phyloP scores from a whole-genome alignment of 2,888 invertebrate genomes.

The Nomada goodeniana region DNA sequence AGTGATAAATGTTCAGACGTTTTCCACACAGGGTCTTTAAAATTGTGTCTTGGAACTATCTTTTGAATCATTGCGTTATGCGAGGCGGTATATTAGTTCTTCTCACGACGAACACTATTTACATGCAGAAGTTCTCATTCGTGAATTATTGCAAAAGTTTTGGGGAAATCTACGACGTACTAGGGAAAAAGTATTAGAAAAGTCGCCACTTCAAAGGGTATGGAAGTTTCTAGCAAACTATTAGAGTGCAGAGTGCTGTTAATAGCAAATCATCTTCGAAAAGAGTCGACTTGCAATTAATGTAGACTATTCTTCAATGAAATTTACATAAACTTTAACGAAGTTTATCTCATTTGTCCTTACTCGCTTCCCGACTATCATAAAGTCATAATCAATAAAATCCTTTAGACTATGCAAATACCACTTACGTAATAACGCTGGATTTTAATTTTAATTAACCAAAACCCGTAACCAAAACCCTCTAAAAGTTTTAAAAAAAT shows the following conservation, averaged over 20 bases:
- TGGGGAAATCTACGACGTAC: neutral
- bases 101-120: conserved; percentile 4
- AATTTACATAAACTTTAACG: too few relatives aligned
- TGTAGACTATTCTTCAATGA: neutral
- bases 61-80: neutral
- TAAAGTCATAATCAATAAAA: too few relatives aligned
- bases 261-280: conserved; percentile 5
- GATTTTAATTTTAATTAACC: too few relatives aligned
- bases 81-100: neutral
- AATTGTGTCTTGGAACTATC: neutral
- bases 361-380: neutral
- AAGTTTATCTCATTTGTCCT: neutral
- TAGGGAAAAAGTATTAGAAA: neutral
- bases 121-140: conserved; percentile 21
- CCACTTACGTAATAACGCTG: too few relatives aligned
- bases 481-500: too few relatives aligned
- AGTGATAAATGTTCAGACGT: neutral
- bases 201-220: neutral
- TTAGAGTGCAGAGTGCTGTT: neutral
- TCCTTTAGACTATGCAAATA: too few relatives aligned
- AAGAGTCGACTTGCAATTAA: neutral
- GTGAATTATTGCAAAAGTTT: conserved; percentile 25
- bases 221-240: neutral
- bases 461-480: too few relatives aligned
- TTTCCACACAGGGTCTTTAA: neutral